Base-by-base conservation (phyloP, 2,888 invertebrate species). In the Diloba caeruleocephala region DNA sequence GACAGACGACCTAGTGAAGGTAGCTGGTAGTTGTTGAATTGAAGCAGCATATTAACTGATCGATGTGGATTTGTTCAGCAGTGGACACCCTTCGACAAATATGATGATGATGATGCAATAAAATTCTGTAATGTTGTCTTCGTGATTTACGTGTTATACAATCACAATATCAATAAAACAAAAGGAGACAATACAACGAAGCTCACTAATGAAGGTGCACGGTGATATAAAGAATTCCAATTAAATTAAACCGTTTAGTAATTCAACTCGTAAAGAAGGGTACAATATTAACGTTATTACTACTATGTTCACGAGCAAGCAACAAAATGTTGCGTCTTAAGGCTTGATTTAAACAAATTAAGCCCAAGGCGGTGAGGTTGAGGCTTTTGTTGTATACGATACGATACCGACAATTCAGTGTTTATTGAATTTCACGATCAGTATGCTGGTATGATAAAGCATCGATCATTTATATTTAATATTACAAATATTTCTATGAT, bases 271-370 rank as follows among this genome's bases (percentile, higher is more conserved):
- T 71, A 53, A 68, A 74, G 62, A 65, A 50, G 62, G 61, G 54
- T 38, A 48, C 64, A 59, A 69, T 68, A 71, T 76, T 75, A 78
- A 69, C 64, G 43, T 73, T 71, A 72, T 76, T 68, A 74, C 68
- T 49, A 60, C 66, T 78, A 74, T 67, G 71, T 79, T 76, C 69
- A 65, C 68, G 64, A 63, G 65, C 59, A 56, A 65, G 69, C 66
- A 72, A 80, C 82, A 81, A 79, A 82, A 79, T 84, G 81, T 76
- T 74, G 76, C 75, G 74, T 76, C 80, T 78, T 67, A 75, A 75
- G 61, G 71, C 78, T 81, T 81, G 80, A 85, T 85, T 84, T 82
- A 84, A 81, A 82, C 83, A 84, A 83, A 84, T 85, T 82, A 85
- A 78, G 77, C 82, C 73, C 69, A 66, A 58, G 75, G 73, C 76